These are phyloP conservation scores for Asarcornis scutulata DNA, from an alignment of 2,113 vertebrate genomes.

Conservation along the genomic window DNA sequence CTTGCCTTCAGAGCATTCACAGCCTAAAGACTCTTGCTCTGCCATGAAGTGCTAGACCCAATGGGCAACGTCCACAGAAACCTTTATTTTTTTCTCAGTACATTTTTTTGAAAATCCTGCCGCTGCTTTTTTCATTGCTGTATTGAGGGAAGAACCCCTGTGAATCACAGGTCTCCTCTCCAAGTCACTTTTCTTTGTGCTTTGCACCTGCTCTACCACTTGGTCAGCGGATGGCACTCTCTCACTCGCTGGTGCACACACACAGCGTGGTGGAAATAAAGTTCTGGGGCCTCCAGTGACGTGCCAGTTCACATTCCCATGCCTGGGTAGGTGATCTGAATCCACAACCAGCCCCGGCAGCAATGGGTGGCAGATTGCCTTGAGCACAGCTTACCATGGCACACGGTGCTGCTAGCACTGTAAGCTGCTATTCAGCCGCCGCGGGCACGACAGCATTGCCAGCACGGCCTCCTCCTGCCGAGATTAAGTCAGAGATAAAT, in stretches of 20 bases:
- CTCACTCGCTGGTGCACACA: not conserved
- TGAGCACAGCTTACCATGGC: accelerated
- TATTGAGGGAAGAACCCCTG: not conserved
- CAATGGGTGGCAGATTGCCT: not conserved
- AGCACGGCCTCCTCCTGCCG: not conserved
- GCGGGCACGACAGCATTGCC: not conserved
- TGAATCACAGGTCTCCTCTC: not conserved
- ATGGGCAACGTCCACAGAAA: not conserved
- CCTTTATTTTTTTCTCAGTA: not conserved
- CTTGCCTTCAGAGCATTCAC: not conserved
- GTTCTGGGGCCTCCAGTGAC: not conserved
- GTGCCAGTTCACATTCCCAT: not conserved
- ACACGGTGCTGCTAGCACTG: not conserved
- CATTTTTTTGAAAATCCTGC: not conserved
- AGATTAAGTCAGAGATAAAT: not conserved
- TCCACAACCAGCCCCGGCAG: not conserved
- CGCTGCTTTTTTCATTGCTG: not conserved
- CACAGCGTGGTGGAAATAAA: not conserved
- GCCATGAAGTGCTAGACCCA: not conserved
- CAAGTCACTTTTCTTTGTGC: not conserved
- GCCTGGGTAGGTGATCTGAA: not conserved
- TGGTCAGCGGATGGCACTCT: not conserved
- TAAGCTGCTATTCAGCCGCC: not conserved
- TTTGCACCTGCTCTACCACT: not conserved
- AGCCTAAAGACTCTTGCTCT: not conserved